phyloP scores from a whole-genome alignment of 2,797 vertebrate genomes.

The Epinephelus malabaricus region DNA sequence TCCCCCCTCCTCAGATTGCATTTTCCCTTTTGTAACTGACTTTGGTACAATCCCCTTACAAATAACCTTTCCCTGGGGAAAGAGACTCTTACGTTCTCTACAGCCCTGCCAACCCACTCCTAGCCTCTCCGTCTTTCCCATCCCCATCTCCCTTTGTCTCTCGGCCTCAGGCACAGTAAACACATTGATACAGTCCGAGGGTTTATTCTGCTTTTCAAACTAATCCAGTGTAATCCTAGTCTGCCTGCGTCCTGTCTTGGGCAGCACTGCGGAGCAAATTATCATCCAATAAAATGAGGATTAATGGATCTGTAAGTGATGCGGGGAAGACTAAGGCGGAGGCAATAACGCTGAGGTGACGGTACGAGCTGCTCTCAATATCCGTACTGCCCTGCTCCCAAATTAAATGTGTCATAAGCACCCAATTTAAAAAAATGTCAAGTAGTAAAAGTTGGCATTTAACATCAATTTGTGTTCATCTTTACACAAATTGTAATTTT shows the following conservation, averaged over 20 bases:
- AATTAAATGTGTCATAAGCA: conserved; percentile 1
- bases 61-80: conserved; percentile 78
- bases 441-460: background rate
- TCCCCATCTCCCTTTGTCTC: conserved; percentile 61
- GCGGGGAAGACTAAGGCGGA: conserved; percentile 23
- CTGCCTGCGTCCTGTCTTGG: conserved; percentile 51
- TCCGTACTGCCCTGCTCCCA: background rate
- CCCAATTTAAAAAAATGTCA: background rate
- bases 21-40: conserved; percentile 80
- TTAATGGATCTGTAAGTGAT: conserved; percentile 48
- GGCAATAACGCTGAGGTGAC: background rate
- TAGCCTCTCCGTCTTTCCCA: conserved; percentile 43
- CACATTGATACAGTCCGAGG: conserved; percentile 60
- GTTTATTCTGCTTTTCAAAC: conserved; percentile 57
- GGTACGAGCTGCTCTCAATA: background rate
- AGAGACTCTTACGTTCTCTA: conserved; percentile 63
- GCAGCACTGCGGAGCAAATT: conserved; percentile 34
- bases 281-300: conserved; percentile 61
- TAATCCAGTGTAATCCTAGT: conserved; percentile 74
- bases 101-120: conserved; percentile 42
- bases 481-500: too few relatives aligned
- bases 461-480: background rate
- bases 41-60: conserved; percentile 83
- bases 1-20: conserved; percentile 58
- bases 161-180: conserved; percentile 59